Percentiles rank a stretch among this genome's conserved stretches.
Evolutionary conservation across 2,888 invertebrate genomes (phyloP).

Genomic region (Trissonchulus sp.): DNA sequence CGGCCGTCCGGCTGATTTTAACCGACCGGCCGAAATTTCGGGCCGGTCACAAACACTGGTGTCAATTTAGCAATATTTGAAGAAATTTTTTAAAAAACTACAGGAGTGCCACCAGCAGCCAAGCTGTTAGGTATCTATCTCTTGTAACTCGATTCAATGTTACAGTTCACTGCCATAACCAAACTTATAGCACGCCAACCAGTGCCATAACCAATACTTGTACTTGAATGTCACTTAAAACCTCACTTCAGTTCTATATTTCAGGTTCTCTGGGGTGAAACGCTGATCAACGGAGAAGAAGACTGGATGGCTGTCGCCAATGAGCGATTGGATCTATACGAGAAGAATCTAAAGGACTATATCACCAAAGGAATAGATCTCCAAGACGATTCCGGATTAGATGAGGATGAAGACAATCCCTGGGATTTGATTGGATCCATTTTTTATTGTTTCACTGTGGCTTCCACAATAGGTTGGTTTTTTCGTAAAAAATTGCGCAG

Average conservation of each 20-base stretch:
- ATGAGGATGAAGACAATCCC: conserved; percentile 25
- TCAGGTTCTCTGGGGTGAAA: conserved; percentile 31
- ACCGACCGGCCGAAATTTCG: too few relatives aligned
- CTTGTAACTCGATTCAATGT: not conserved
- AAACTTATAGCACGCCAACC: too few relatives aligned
- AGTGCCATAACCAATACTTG: too few relatives aligned
- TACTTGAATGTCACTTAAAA: too few relatives aligned
- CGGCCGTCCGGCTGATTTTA: too few relatives aligned
- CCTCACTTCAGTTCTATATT: too few relatives aligned
- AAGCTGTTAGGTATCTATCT: not conserved
- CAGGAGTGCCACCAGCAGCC: too few relatives aligned
- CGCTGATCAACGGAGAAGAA: conserved; percentile 28
- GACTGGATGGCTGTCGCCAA: conserved; percentile 30
- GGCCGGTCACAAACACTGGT: too few relatives aligned
- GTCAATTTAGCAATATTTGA: too few relatives aligned
- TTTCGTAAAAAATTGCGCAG: too few relatives aligned
- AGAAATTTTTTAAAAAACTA: too few relatives aligned
- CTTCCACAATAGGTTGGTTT: conserved; percentile 30
- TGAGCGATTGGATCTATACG: conserved; percentile 30
- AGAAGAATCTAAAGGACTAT: conserved; percentile 22
- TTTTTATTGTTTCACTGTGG: conserved; percentile 31
- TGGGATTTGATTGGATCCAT: conserved; percentile 30
- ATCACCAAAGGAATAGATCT: conserved; percentile 26
- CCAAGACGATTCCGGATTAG: conserved; percentile 7
- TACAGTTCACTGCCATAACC: too few relatives aligned